phyloP scores from a whole-genome alignment of 2,797 vertebrate genomes.

The Ctenopoma kingsleyae region DNA sequence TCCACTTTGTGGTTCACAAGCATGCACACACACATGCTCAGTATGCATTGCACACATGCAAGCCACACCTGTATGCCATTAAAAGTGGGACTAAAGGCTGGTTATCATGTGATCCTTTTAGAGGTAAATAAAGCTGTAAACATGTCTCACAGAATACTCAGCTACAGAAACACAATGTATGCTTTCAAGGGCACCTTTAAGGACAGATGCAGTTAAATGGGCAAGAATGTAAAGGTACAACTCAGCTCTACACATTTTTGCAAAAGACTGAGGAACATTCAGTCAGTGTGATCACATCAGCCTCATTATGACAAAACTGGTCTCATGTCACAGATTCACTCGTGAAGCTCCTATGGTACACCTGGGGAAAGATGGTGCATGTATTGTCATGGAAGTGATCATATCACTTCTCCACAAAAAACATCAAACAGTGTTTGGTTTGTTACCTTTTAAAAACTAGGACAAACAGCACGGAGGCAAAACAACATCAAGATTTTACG shows the following conservation, averaged over 20 bases:
- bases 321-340: constrained; percentile 65
- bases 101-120: constrained; percentile 25
- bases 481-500: constrained; percentile 43
- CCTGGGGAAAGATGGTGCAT: constrained; percentile 66
- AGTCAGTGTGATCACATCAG: constrained; percentile 52
- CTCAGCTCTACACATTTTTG: constrained; percentile 17
- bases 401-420: constrained; percentile 51
- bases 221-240: neutral
- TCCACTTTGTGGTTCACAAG: constrained; percentile 72
- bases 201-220: constrained; percentile 7
- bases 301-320: constrained; percentile 76
- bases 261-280: constrained; percentile 14
- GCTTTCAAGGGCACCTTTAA: neutral
- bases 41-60: constrained; percentile 58
- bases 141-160: neutral
- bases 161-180: neutral
- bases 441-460: constrained; percentile 75
- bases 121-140: constrained; percentile 14
- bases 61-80: constrained; percentile 69
- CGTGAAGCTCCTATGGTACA: constrained; percentile 54
- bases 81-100: constrained; percentile 26
- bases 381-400: constrained; percentile 63
- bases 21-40: constrained; percentile 31
- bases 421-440: constrained; percentile 73
- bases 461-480: constrained; percentile 52